phyloP scores from a whole-genome alignment of 2,888 invertebrate genomes.

The Dryadula phaetusa region DNA sequence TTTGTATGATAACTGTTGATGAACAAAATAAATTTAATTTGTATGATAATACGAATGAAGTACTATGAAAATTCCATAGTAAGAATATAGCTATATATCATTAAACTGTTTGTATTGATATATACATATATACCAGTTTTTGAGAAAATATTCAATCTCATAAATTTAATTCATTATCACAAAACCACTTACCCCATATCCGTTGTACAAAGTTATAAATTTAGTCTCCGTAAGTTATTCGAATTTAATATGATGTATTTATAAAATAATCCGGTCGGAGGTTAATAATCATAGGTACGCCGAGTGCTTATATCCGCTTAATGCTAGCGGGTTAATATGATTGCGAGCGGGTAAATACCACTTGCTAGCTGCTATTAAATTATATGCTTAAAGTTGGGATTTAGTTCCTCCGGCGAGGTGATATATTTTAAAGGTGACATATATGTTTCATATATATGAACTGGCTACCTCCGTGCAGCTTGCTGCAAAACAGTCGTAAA shows the following conservation, averaged over 20 bases:
- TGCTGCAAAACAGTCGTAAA: not conserved
- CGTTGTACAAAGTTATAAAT: conserved; percentile 5
- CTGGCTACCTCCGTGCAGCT: not conserved
- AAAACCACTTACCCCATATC: conserved; percentile 12
- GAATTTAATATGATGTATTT: conserved; percentile 41
- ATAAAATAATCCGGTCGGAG: conserved; percentile 40
- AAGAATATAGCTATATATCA: not conserved
- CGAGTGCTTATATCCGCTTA: conserved; percentile 44
- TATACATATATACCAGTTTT: too few species aligned
- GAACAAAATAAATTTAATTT: too few species aligned
- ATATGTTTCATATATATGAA: not conserved
- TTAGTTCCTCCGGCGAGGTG: conserved; percentile 19
- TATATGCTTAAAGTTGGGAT: conserved; percentile 35
- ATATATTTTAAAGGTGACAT: conserved; percentile 6
- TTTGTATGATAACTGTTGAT: too few species aligned
- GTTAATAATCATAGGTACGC: conserved; percentile 41
- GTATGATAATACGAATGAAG: too few species aligned
- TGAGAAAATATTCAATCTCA: not conserved
- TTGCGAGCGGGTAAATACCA: conserved; percentile 41
- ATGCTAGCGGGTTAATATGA: conserved; percentile 43
- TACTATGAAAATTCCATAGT: not conserved
- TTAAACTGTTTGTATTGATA: not conserved
- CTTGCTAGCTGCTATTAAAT: conserved; percentile 41
- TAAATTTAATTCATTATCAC: not conserved
- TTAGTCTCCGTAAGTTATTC: conserved; percentile 36